Evolutionary conservation across 2,113 vertebrate genomes (phyloP).

Genomic region (Panthera uncia): DNA sequence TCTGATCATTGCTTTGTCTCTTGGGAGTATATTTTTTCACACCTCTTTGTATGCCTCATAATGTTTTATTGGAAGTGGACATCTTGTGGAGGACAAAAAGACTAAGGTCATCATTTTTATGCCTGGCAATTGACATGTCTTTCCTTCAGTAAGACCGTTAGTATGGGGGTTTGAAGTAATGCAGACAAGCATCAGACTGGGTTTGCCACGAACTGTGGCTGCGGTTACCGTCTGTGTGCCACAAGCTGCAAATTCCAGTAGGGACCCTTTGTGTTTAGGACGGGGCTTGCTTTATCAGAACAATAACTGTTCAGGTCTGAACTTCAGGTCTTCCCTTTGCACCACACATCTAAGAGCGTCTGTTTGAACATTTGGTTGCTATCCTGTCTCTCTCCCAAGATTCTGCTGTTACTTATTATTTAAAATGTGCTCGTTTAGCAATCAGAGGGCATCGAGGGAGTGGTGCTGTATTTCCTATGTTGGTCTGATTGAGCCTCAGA

Average conservation of each 20-base stretch:
- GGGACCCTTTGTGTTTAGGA: neutral
- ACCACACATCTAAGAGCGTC: neutral
- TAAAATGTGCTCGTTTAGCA: neutral
- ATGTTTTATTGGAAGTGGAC: neutral
- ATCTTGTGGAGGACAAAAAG: neutral
- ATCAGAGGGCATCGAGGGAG: neutral
- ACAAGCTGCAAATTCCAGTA: neutral
- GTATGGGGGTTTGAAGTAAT: neutral
- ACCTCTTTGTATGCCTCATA: neutral
- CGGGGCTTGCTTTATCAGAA: neutral
- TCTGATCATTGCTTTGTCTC: neutral
- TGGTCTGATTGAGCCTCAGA: neutral
- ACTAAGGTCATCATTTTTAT: neutral
- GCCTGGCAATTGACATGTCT: neutral
- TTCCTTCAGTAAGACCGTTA: neutral
- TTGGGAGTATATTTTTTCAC: neutral
- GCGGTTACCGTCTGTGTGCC: neutral
- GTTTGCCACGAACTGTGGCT: neutral
- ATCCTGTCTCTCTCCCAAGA: neutral
- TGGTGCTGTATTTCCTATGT: neutral
- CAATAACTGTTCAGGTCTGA: neutral
- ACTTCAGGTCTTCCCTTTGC: neutral
- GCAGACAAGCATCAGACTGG: neutral
- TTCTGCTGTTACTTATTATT: neutral
- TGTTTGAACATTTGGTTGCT: neutral